Percentiles rank a stretch among this genome's conserved stretches.
Conservation (phyloP, 1,140 invertebrate genomes). For the Saccostrea cuccullata region DNA sequence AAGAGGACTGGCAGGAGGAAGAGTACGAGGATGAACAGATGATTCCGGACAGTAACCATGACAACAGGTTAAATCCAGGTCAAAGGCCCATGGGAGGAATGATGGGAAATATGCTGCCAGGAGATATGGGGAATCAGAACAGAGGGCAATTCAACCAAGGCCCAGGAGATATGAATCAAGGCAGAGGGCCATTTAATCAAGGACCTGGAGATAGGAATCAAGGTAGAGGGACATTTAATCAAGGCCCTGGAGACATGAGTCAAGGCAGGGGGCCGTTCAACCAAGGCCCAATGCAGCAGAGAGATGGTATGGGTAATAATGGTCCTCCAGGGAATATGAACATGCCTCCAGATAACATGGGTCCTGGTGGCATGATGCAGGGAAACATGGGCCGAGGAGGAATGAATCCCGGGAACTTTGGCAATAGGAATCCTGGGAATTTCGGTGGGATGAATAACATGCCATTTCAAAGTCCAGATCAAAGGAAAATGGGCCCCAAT, state of each 20-base stretch:
- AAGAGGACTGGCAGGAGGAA: conserved; percentile 21
- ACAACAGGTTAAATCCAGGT: neutral
- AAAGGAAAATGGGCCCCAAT: conserved; percentile 2
- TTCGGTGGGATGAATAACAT: conserved; percentile 22
- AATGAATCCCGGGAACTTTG: conserved; percentile 41
- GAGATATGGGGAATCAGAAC: too few species aligned
- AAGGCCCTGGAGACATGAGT: conserved; percentile 6
- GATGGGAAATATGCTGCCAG: conserved; percentile 38
- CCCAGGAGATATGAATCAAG: too few species aligned
- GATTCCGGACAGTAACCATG: conserved; percentile 21
- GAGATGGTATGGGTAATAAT: conserved; percentile 23
- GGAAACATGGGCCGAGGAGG: conserved; percentile 25
- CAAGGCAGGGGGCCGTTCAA: conserved; percentile 23
- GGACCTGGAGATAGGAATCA: conserved; percentile 12
- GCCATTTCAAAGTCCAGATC: neutral
- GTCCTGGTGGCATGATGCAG: conserved; percentile 32
- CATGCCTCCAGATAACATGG: neutral
- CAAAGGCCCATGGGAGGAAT: neutral
- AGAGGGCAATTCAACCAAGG: too few species aligned
- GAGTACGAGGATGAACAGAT: neutral
- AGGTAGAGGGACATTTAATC: conserved; percentile 15
- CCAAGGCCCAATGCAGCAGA: conserved; percentile 15
- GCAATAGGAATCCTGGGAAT: neutral
- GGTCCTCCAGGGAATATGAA: conserved; percentile 31
- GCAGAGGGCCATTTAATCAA: too few species aligned